Evolutionary conservation across 2,797 vertebrate genomes (phyloP).

Genomic region (Furcifer pardalis): DNA sequence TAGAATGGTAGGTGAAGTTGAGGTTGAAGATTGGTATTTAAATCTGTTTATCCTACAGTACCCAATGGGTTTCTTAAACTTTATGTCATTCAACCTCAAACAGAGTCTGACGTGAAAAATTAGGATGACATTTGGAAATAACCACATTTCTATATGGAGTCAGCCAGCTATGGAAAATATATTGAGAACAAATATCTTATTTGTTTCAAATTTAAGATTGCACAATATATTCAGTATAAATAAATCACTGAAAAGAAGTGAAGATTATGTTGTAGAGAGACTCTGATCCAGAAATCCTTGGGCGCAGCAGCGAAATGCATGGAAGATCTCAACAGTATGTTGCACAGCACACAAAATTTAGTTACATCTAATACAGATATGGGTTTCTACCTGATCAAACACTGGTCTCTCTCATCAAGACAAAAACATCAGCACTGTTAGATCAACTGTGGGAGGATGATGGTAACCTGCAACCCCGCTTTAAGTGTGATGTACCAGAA

Average conservation of each 20-base stretch:
- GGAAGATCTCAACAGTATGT: neutral
- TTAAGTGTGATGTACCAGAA: too few species aligned
- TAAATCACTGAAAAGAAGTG: neutral
- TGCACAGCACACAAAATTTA: neutral
- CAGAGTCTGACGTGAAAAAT: neutral
- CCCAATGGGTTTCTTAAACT: neutral
- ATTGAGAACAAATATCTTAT: constrained; percentile 10
- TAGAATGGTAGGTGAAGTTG: neutral
- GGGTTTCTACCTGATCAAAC: neutral
- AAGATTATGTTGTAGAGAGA: neutral
- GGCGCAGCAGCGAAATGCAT: too few species aligned
- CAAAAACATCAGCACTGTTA: neutral
- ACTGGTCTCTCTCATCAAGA: neutral
- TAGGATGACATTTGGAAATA: neutral
- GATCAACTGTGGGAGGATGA: neutral
- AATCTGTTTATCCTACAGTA: neutral
- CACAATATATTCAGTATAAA: fast-evolving
- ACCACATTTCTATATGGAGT: constrained; percentile 8
- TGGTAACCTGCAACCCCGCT: neutral
- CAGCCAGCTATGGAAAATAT: constrained; percentile 6
- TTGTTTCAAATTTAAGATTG: neutral
- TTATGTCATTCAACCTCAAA: constrained; percentile 12
- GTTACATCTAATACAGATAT: fast-evolving
- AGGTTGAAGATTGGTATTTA: neutral
- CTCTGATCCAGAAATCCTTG: fast-evolving